Conservation (phyloP, 2,797 vertebrate species). For the Anabacerthia variegaticeps region DNA sequence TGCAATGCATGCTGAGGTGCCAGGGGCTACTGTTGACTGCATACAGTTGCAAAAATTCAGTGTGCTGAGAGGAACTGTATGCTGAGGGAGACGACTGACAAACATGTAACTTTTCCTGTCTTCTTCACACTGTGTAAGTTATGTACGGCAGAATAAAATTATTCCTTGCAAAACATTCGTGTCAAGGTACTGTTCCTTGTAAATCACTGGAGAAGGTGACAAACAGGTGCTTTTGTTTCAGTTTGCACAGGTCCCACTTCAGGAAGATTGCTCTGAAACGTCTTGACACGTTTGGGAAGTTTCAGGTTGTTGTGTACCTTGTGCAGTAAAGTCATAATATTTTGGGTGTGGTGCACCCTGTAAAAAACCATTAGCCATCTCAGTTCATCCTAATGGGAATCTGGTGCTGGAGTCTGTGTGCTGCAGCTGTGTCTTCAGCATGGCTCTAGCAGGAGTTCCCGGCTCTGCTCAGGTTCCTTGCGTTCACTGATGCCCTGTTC, state of each 20-base stretch:
- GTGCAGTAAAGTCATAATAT: not conserved
- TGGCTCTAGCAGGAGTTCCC: not conserved
- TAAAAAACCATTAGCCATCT: not conserved
- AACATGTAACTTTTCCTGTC: not conserved
- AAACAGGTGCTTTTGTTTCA: not conserved
- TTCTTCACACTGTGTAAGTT: not conserved
- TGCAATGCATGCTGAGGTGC: not conserved
- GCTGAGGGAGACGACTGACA: not conserved
- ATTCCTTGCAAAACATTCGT: conserved; percentile 14
- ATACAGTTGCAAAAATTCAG: not conserved
- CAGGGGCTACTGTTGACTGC: not conserved
- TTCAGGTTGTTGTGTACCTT: not conserved
- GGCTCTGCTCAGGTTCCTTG: not conserved
- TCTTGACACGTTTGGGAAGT: not conserved
- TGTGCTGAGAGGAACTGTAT: not conserved
- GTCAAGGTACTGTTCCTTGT: not conserved
- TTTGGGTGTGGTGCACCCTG: not conserved
- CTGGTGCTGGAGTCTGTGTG: not conserved
- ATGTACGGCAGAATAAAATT: not conserved
- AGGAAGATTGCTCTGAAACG: not conserved
- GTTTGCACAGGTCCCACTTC: not conserved
- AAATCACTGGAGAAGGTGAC: not conserved
- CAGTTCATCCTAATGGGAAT: not conserved
- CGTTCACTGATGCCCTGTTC: not conserved
- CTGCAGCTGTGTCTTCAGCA: not conserved